These are phyloP conservation scores for Rhinophrynus dorsalis DNA, from an alignment of 2,797 vertebrate species.

Conservation along the genomic window DNA sequence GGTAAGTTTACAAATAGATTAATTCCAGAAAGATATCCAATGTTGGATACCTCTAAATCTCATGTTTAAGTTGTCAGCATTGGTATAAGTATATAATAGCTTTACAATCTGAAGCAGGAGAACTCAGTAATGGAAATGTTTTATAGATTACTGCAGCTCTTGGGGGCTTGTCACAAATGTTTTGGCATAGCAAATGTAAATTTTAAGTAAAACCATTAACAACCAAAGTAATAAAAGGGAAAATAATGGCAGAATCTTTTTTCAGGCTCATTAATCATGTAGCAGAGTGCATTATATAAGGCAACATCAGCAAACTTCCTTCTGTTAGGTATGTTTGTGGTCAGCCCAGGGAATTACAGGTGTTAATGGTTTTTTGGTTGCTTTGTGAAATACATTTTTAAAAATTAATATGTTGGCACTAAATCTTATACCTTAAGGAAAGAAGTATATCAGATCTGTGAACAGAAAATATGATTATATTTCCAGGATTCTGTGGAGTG, in stretches of 20 bases:
- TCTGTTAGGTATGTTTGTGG: not conserved
- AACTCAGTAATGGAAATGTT: not conserved
- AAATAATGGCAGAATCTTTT: slow-evolving; percentile 10
- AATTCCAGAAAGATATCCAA: no score
- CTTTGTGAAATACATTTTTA: slow-evolving; percentile 8
- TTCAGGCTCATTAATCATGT: not conserved
- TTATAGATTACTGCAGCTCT: not conserved
- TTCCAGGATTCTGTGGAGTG: slow-evolving; percentile 7
- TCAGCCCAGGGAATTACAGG: not conserved
- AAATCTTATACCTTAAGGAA: not conserved
- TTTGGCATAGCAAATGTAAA: slow-evolving; percentile 5
- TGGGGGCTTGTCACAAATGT: not conserved
- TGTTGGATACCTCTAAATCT: no score
- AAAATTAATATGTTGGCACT: slow-evolving; percentile 27
- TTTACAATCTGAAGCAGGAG: no score
- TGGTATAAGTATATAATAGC: no score
- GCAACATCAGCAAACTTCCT: not conserved
- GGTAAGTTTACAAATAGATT: no score
- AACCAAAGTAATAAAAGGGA: slow-evolving; percentile 12
- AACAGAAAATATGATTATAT: slow-evolving; percentile 29
- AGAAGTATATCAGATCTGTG: slow-evolving; percentile 12
- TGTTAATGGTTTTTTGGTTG: not conserved
- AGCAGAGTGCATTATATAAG: not conserved
- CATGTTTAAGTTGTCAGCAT: no score
- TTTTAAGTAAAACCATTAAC: slow-evolving; percentile 12